A percentile compares a stretch with the other conserved stretches of the same genome.
Evolutionary conservation across 2,888 invertebrate species (phyloP).

Genomic region (Serripes groenlandicus): DNA sequence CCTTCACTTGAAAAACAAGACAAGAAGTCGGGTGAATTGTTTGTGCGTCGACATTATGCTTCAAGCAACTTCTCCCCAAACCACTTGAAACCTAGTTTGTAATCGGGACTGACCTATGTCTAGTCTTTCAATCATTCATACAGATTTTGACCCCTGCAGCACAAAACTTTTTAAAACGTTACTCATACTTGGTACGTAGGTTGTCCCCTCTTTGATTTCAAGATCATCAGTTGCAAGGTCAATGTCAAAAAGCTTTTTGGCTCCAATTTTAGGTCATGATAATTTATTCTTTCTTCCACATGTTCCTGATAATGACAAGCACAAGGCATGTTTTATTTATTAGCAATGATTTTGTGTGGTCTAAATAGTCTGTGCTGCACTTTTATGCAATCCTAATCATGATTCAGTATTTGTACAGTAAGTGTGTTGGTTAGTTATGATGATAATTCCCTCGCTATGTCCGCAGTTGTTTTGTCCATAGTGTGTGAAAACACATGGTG

Average conservation of each 20-base stretch:
- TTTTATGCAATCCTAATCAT: too few species aligned
- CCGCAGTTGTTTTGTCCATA: constrained; percentile 10
- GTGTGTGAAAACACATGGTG: constrained; percentile 3
- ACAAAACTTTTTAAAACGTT: too few species aligned
- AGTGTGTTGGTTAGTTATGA: neutral
- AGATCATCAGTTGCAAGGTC: neutral
- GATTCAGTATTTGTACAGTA: too few species aligned
- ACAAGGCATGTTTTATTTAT: neutral
- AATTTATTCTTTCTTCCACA: neutral
- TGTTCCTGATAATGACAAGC: neutral
- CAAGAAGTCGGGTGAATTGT: neutral
- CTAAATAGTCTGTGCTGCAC: too few species aligned
- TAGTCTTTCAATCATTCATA: neutral
- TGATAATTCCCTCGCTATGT: constrained; percentile 11
- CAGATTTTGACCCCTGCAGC: too few species aligned
- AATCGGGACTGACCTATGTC: neutral
- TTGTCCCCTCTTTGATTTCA: too few species aligned
- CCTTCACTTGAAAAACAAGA: neutral
- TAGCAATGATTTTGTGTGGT: too few species aligned
- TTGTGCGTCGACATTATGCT: neutral
- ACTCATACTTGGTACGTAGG: too few species aligned
- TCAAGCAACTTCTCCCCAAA: neutral
- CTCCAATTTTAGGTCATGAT: too few species aligned
- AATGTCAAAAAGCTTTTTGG: too few species aligned
- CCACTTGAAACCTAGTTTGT: neutral